Percentiles rank a stretch among this genome's conserved stretches.
Evolutionary conservation across 2,797 vertebrate species (phyloP).

Genomic region (Liparis tanakae): DNA sequence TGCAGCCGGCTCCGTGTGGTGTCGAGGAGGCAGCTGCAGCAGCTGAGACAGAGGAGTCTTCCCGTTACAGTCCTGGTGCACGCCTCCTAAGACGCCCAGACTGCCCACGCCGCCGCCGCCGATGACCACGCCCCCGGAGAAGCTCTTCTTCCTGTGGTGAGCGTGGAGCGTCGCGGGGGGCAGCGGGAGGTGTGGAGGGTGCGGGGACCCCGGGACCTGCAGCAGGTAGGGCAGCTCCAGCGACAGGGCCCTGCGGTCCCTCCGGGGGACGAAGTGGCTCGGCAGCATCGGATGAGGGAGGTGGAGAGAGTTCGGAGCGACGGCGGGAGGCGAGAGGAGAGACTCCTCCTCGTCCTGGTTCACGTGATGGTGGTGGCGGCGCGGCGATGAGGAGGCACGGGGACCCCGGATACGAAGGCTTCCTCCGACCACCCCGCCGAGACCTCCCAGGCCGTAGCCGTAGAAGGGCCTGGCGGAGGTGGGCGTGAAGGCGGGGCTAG

Average conservation of each 20-base stretch:
- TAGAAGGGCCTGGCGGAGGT: slow-evolving; percentile 81
- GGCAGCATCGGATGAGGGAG: slow-evolving; percentile 71
- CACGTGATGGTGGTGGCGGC: slow-evolving; percentile 71
- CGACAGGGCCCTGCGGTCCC: slow-evolving; percentile 92
- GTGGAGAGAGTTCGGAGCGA: slow-evolving; percentile 58
- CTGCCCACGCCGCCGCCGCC: slow-evolving; percentile 35
- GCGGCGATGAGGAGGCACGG: slow-evolving; percentile 78
- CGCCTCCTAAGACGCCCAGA: slow-evolving; percentile 46
- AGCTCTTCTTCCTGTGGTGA: slow-evolving; percentile 82
- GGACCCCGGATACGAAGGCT: slow-evolving; percentile 81
- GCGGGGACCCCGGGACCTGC: slow-evolving; percentile 75
- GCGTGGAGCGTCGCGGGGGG: slow-evolving; percentile 61
- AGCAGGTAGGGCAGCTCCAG: slow-evolving; percentile 89
- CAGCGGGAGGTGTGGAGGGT: slow-evolving; percentile 61
- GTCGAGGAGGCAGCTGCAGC: slow-evolving; percentile 60
- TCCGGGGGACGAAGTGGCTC: slow-evolving; percentile 74
- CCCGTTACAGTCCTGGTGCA: slow-evolving; percentile 93
- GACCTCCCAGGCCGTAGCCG: slow-evolving; percentile 86
- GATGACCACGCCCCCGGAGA: slow-evolving; percentile 67
- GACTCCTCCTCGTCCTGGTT: slow-evolving; percentile 88
- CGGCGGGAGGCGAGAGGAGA: slow-evolving; percentile 83
- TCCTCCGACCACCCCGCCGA: slow-evolving; percentile 76
- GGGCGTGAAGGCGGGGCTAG: slow-evolving; percentile 79
- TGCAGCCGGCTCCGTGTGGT: slow-evolving; percentile 42
- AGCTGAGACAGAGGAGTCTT: slow-evolving; percentile 87